phyloP scores from a whole-genome alignment of 2,797 vertebrate species.

The Podarcis siculus region DNA sequence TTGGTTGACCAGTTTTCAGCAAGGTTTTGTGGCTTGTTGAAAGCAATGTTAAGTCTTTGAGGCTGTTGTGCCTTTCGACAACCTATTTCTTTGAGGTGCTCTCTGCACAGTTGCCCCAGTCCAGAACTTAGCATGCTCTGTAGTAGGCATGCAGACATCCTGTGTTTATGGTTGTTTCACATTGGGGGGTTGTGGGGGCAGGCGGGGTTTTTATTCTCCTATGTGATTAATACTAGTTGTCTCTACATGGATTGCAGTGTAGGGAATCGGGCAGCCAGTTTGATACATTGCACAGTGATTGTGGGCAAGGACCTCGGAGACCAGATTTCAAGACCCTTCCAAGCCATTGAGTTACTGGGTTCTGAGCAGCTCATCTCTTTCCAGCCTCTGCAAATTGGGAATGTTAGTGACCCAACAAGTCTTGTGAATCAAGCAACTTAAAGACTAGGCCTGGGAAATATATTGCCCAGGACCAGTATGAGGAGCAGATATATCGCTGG shows the following conservation, averaged over 20 bases:
- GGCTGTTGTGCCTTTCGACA: not conserved
- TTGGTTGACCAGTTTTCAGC: not conserved
- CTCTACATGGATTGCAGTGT: not conserved
- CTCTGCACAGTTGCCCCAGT: not conserved
- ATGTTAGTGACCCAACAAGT: not conserved
- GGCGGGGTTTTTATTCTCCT: not conserved
- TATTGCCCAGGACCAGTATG: too few species aligned
- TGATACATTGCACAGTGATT: not conserved
- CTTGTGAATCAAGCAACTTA: not conserved
- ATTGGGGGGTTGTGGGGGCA: not conserved
- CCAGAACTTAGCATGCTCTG: not conserved
- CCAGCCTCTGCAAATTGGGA: not conserved
- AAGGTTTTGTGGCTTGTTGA: not conserved
- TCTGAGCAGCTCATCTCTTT: not conserved
- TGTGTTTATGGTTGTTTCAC: not conserved
- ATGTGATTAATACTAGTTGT: not conserved
- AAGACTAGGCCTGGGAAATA: not conserved
- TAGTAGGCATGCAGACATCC: not conserved
- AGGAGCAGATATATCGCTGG: too few species aligned
- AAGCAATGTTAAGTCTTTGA: not conserved
- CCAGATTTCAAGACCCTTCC: not conserved
- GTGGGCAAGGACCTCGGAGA: not conserved
- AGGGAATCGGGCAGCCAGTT: too few species aligned
- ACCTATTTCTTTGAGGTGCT: not conserved
- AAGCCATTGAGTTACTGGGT: not conserved